These are phyloP conservation scores for Siphamia tubifer DNA, from an alignment of 2,113 vertebrate genomes.

Conservation along the genomic window DNA sequence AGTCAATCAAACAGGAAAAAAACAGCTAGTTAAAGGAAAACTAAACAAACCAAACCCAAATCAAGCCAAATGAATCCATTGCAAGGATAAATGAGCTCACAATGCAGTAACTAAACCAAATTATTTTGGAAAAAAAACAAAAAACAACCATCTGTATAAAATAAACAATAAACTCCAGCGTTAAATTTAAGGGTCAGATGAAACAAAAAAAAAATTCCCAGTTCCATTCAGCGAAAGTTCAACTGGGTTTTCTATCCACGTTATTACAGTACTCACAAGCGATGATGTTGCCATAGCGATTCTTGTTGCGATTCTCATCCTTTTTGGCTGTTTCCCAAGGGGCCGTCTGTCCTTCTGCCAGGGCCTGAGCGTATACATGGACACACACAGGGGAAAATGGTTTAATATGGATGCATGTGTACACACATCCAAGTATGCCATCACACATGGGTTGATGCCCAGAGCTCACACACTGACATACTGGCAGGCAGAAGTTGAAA, in stretches of 20 bases:
- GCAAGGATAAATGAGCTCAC: too few species aligned
- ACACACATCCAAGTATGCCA: conserved; percentile 28
- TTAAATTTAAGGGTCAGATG: not conserved
- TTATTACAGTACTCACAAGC: conserved; percentile 89
- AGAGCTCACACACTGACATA: conserved; percentile 20
- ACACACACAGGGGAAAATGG: not conserved
- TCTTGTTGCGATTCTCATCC: conserved; percentile 97
- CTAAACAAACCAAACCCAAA: not conserved
- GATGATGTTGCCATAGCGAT: conserved; percentile 98
- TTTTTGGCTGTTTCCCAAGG: conserved; percentile 98
- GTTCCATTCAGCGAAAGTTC: not conserved
- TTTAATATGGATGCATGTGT: conserved; percentile 2
- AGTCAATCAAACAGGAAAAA: not conserved
- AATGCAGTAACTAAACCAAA: not conserved
- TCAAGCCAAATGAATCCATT: not conserved
- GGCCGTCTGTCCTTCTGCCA: conserved; percentile 94
- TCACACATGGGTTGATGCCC: conserved; percentile 39
- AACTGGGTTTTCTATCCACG: not conserved
- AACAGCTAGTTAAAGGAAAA: not conserved
- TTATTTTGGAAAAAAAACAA: not conserved
- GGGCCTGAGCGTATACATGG: conserved; percentile 79
- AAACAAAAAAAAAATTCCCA: not conserved
- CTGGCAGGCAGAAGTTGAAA: conserved; percentile 18
- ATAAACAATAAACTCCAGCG: not conserved
- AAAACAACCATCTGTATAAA: not conserved